Conservation (phyloP, 2,113 vertebrate species). For the Narcine bancroftii region DNA sequence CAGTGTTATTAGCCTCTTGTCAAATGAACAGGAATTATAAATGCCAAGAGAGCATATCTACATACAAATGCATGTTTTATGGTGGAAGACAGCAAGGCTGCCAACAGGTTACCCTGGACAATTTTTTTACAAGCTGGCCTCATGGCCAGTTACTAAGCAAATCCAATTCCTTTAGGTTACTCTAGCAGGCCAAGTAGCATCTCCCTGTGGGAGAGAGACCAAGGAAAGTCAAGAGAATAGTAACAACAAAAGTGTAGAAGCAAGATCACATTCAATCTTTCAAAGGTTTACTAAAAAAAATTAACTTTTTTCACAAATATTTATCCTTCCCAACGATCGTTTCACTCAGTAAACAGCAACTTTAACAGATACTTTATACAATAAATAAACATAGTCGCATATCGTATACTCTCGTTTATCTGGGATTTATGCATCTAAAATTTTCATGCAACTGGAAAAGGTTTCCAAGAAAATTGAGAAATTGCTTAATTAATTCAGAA, state of each 20-base stretch:
- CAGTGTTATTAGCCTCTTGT: not conserved
- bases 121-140: not conserved
- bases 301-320: not conserved
- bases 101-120: constrained; percentile 24
- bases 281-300: not conserved
- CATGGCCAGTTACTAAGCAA: not conserved
- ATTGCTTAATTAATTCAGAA: too few relatives aligned
- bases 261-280: not conserved
- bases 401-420: too few relatives aligned
- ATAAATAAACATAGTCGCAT: too few relatives aligned
- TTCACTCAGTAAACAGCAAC: not conserved
- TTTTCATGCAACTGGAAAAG: too few relatives aligned
- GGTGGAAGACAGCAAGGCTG: constrained; percentile 3
- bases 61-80: not conserved
- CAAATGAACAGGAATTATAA: not conserved
- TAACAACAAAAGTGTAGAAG: not conserved
- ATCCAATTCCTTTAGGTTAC: not conserved
- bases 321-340: not conserved
- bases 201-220: not conserved
- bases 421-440: too few relatives aligned
- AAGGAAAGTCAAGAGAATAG: not conserved
- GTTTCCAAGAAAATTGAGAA: too few relatives aligned
- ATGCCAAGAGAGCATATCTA: not conserved
- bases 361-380: not conserved
- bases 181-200: not conserved